Evolutionary conservation across 1,140 invertebrate species (phyloP).

Genomic region (Temnothorax nylanderi): DNA sequence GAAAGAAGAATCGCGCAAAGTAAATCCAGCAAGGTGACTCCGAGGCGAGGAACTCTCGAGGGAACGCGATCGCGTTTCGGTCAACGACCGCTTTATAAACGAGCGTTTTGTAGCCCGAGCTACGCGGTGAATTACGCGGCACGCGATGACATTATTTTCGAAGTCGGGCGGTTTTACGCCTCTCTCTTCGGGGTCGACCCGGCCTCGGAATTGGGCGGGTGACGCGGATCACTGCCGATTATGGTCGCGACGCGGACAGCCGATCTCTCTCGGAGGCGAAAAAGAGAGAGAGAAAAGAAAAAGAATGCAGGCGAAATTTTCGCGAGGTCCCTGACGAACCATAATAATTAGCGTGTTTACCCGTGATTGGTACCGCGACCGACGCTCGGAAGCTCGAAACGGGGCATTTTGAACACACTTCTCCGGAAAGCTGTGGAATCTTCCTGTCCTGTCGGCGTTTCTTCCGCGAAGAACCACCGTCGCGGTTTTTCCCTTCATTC

Average conservation of each 20-base stretch:
- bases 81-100: slow-evolving; percentile 59
- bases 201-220: background rate
- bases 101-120: slow-evolving; percentile 20
- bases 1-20: slow-evolving; percentile 51
- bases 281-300: background rate
- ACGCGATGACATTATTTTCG: slow-evolving; percentile 59
- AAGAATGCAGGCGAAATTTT: background rate
- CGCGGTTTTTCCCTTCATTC: slow-evolving; percentile 24
- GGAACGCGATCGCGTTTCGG: slow-evolving; percentile 53
- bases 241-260: background rate
- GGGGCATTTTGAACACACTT: slow-evolving; percentile 24
- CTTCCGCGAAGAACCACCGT: slow-evolving; percentile 28
- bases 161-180: slow-evolving; percentile 43
- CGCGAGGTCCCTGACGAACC: background rate
- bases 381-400: slow-evolving; percentile 13
- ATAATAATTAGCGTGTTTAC: slow-evolving; percentile 25
- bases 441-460: background rate
- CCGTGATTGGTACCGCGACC: slow-evolving; percentile 9
- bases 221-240: slow-evolving; percentile 36
- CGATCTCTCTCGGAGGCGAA: background rate
- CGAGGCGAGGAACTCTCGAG: background rate
- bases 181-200: background rate
- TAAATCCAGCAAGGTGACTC: slow-evolving; percentile 32
- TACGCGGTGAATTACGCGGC: slow-evolving; percentile 54
- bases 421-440: slow-evolving; percentile 7